Conservation (phyloP, 2,113 vertebrate genomes). For the Castor canadensis region DNA sequence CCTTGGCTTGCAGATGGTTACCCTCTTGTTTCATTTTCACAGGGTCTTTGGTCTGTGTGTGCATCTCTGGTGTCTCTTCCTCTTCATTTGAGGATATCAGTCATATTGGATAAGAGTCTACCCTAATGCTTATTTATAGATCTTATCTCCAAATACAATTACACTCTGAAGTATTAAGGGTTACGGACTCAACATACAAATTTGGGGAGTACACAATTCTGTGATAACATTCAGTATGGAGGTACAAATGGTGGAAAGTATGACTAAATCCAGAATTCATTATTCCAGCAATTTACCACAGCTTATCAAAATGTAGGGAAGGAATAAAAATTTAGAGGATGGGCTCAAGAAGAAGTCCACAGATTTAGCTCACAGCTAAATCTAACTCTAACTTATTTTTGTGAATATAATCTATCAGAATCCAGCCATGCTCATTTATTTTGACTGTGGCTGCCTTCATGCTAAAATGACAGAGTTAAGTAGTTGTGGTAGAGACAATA, state of each 20-base stretch:
- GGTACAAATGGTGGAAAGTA: not conserved
- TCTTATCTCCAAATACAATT: not conserved
- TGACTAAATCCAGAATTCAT: not conserved
- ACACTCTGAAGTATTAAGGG: not conserved
- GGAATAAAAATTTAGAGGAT: not conserved
- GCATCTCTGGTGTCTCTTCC: not conserved
- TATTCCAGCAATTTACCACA: not conserved
- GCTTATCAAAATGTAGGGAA: not conserved
- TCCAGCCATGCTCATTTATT: not conserved
- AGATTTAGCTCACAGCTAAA: too few species aligned
- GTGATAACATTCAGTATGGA: not conserved
- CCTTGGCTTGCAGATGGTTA: not conserved
- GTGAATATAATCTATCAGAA: conserved; percentile 14
- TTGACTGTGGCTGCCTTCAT: not conserved
- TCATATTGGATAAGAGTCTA: not conserved
- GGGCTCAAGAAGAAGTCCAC: not conserved
- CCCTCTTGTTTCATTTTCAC: not conserved
- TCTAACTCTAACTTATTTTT: not conserved
- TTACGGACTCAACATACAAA: not conserved
- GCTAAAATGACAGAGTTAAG: not conserved
- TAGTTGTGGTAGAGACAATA: not conserved
- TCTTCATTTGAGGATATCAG: not conserved
- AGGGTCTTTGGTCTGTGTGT: not conserved
- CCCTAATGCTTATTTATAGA: not conserved
- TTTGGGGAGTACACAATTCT: not conserved